Evolutionary conservation across 2,113 vertebrate genomes (phyloP).

Genomic region (Anguilla rostrata): DNA sequence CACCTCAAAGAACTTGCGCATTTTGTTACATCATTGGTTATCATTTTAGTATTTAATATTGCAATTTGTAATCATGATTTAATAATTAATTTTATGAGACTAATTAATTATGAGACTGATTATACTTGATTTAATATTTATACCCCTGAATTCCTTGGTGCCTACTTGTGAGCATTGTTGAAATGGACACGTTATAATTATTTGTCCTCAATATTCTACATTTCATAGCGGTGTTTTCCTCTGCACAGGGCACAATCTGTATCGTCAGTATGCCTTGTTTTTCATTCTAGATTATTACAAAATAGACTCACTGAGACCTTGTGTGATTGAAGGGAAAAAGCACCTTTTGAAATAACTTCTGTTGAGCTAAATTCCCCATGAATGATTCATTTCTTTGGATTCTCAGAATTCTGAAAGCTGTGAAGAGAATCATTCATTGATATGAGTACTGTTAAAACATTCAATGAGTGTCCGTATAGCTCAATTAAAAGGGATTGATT

Average conservation of each 20-base stretch:
- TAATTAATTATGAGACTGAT: too few relatives aligned
- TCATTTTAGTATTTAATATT: too few relatives aligned
- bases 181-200: too few relatives aligned
- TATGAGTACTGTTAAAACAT: neutral
- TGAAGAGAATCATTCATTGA: neutral
- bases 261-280: neutral
- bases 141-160: too few relatives aligned
- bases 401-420: neutral
- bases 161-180: too few relatives aligned
- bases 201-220: too few relatives aligned
- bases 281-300: neutral
- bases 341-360: neutral
- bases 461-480: neutral
- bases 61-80: too few relatives aligned
- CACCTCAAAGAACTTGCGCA: too few relatives aligned
- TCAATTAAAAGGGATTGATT: neutral
- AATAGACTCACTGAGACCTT: neutral
- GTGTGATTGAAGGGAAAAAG: neutral
- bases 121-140: too few relatives aligned
- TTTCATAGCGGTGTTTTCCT: too few relatives aligned
- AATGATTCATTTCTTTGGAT: neutral
- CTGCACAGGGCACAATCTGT: neutral
- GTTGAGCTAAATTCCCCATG: neutral
- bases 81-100: too few relatives aligned
- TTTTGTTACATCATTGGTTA: too few relatives aligned